Base-by-base conservation (phyloP, 2,113 vertebrate species). In the Meleagris gallopavo region DNA sequence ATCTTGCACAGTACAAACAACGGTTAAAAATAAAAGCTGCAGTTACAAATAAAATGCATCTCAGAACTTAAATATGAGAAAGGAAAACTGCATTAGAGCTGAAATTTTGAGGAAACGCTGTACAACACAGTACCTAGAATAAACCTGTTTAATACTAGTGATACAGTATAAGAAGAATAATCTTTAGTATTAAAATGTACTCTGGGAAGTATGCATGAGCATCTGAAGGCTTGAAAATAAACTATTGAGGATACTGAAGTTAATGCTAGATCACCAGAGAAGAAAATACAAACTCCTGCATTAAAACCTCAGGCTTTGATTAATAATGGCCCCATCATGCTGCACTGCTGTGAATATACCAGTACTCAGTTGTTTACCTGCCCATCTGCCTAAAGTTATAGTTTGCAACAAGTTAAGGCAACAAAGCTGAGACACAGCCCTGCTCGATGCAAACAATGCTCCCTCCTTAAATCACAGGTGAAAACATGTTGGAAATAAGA, bases 351-450 rank as follows among this genome's bases (percentile, higher is more conserved):
- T 43, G 93, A 89, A 91, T 91, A 52, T 5, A 41, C 21, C 89
- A 89, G 48, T 50, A 54, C 38, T 77, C 36, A 4, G 32, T 15
- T 91, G 75, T 83, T 70, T 80, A 89, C 45, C 46, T 79, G 61
- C 52, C 81, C 67, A 34, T 34, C 54, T 83, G 50, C 36, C 4
- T 0, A 34, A 85, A 95, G 18, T 62, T 85, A 94, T 4, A 76
- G 75, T 8, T 38, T 62, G 19, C 50, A 88, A 79, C 70, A 73
- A 89, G n/a, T 83, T 86, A 52, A 85, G 1, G 20, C 45, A 93
- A 91, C 18, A 88, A 83, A 95, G 48, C 79, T 41, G 36, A 79
- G 54, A 54, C 67, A 88, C 20, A 91, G 67, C 82, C 72, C 87
- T 10, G 34, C 41, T 67, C 45, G 76, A 36, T 0, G 3, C 10